Evolutionary conservation across 2,113 vertebrate genomes (phyloP), one percentile per base, ranked within the genome.

Genomic region (Vulpes lagopus): DNA sequence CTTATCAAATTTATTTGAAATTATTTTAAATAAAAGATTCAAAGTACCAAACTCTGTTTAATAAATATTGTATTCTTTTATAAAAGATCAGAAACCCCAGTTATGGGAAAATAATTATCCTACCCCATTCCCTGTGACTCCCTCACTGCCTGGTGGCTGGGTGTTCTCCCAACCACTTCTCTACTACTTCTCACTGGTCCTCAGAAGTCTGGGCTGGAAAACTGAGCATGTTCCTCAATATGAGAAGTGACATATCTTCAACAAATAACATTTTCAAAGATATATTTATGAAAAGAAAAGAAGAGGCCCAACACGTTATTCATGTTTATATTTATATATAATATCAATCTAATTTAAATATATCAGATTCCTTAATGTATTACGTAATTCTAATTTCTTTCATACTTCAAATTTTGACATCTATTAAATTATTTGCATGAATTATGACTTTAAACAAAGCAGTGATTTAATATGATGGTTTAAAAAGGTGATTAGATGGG

Each of bases 1-100:
- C 71, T 12, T 76, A 11, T 60, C 57, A 87, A 19, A 43, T 91
- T 94, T 91, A 49, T 51, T 91, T 84, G 23, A 23, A 88, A 91
- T 73, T 0, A 1, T 91, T 87, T 95, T 27, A 71, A 92, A 95
- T 90, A 87, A 84, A 97, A 94, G 38, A 81, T 57, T 94, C 11
- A 71, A 3, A 69, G 73, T 78, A 22, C 88, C 65, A 93, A 90
- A 65, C 4, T 82, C 3, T 19, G 89, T 55, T 23, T 10, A 67
- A 35, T 22, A 76, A 89, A 43, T 51, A 92, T 49, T 69, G 7
- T 2, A 76, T 87, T 62, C 0, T 93, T 88, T 69, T 65, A 85
- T 76, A 64, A 94, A 96, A 10, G 3, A 85, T 76, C 6, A 83
- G 38, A 80, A 32, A 27, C 8, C 12, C 23, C 38, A n/a, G 9